Evolutionary conservation across 2,888 invertebrate species (phyloP).

Genomic region (Meliscaeva auricollis): DNA sequence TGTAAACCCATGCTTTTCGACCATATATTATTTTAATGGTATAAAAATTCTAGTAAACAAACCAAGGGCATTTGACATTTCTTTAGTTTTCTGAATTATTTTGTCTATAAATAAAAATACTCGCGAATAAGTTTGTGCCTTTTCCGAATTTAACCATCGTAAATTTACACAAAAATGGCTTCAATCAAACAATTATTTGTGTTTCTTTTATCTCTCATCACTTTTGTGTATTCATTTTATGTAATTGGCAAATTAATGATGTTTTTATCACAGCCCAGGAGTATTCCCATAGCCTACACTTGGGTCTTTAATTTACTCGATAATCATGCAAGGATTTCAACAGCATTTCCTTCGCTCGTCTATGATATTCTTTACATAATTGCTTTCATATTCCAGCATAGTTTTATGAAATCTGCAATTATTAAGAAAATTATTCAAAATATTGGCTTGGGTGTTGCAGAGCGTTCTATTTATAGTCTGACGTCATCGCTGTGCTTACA

Average conservation of each 20-base stretch:
- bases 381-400: slow-evolving; percentile 86
- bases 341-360: slow-evolving; percentile 83
- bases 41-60: slow-evolving; percentile 29
- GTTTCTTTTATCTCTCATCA: slow-evolving; percentile 82
- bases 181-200: slow-evolving; percentile 79
- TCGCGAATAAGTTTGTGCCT: neutral
- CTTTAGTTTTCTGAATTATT: too few relatives aligned
- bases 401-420: slow-evolving; percentile 85
- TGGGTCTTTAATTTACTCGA: slow-evolving; percentile 83
- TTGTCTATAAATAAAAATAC: neutral
- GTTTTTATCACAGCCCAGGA: slow-evolving; percentile 85
- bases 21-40: neutral
- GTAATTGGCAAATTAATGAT: slow-evolving; percentile 85
- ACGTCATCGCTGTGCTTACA: slow-evolving; percentile 84
- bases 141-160: neutral
- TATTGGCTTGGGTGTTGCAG: slow-evolving; percentile 83
- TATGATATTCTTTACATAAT: slow-evolving; percentile 85
- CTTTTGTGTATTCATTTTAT: slow-evolving; percentile 85
- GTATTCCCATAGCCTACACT: slow-evolving; percentile 79
- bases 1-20: slow-evolving; percentile 2
- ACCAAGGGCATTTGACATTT: slow-evolving; percentile 20
- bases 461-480: slow-evolving; percentile 85
- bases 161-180: slow-evolving; percentile 78
- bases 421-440: slow-evolving; percentile 84
- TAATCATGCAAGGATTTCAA: slow-evolving; percentile 81